Percentiles rank a stretch among this genome's conserved stretches.
These are phyloP conservation scores for Platygyra sinensis DNA, from an alignment of 64 coral and sea anemone species.

Conservation along the genomic window DNA sequence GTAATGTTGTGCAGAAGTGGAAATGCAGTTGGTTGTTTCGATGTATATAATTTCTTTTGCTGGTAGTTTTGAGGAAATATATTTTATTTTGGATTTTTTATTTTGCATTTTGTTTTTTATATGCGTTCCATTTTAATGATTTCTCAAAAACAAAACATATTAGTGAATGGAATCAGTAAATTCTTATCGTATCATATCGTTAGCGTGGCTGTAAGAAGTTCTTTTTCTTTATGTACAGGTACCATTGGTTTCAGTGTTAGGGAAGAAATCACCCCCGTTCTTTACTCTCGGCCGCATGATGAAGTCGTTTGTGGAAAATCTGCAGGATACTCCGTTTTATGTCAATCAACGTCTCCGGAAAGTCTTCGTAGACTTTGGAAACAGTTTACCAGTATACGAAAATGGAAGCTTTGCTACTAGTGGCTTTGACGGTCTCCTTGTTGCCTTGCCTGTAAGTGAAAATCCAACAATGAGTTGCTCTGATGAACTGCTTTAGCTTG, in stretches of 20 bases:
- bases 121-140: too few relatives aligned
- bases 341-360: slow-evolving; percentile 27
- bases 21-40: too few relatives aligned
- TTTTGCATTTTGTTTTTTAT: too few relatives aligned
- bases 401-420: slow-evolving; percentile 8
- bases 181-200: too few relatives aligned
- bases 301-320: not conserved
- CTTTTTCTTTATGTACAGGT: not conserved
- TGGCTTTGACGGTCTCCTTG: not conserved
- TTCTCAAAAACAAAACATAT: too few relatives aligned
- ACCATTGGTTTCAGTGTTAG: slow-evolving; percentile 60
- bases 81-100: too few relatives aligned
- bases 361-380: slow-evolving; percentile 43
- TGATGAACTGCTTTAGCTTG: slow-evolving; percentile 28
- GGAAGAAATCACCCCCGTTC: slow-evolving; percentile 30
- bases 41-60: too few relatives aligned
- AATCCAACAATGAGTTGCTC: not conserved
- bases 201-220: too few relatives aligned
- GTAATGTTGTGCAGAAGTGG: too few relatives aligned
- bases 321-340: slow-evolving; percentile 47
- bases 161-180: too few relatives aligned
- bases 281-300: slow-evolving; percentile 53
- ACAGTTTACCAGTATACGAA: slow-evolving; percentile 32
- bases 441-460: not conserved
- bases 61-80: too few relatives aligned